Conservation (phyloP, 2,888 invertebrate species). For the Sinopyrophorus schimmeli region DNA sequence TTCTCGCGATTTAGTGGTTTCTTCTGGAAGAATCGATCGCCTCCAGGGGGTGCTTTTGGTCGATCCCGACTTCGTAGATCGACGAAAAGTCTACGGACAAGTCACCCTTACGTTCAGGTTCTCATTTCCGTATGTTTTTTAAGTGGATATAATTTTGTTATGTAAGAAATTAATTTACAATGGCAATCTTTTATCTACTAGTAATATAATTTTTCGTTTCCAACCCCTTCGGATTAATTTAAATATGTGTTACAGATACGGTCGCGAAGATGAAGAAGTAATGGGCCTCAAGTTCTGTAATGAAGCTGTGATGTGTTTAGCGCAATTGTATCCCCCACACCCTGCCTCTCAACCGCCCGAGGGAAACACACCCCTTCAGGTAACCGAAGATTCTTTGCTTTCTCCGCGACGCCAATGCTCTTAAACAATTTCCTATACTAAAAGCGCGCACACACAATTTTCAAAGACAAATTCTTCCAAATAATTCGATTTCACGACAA, state of each 20-base stretch:
- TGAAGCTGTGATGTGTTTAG: constrained; percentile 91
- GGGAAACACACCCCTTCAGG: constrained; percentile 74
- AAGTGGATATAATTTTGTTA: too few relatives aligned
- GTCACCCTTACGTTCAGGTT: constrained; percentile 92
- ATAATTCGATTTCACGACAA: too few relatives aligned
- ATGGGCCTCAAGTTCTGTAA: constrained; percentile 98
- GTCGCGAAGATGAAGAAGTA: constrained; percentile 96
- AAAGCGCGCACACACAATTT: too few relatives aligned
- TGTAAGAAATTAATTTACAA: too few relatives aligned
- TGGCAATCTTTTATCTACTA: too few relatives aligned
- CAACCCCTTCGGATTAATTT: too few relatives aligned
- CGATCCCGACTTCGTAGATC: constrained; percentile 83
- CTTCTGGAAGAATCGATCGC: constrained; percentile 72
- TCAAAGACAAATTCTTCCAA: too few relatives aligned
- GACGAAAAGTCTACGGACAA: constrained; percentile 82
- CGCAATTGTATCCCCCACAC: constrained; percentile 78
- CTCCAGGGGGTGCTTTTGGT: constrained; percentile 90
- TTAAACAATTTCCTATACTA: constrained; percentile 29
- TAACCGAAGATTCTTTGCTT: constrained; percentile 49
- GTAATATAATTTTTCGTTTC: too few relatives aligned
- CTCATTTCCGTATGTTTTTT: too few relatives aligned
- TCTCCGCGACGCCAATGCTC: constrained; percentile 19
- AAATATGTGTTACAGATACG: constrained; percentile 68
- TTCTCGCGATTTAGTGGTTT: constrained; percentile 78
- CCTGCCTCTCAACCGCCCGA: constrained; percentile 58